phyloP scores from a whole-genome alignment of 35 echinoderm and acorn worm species.

The Stichopus chloronotus region DNA sequence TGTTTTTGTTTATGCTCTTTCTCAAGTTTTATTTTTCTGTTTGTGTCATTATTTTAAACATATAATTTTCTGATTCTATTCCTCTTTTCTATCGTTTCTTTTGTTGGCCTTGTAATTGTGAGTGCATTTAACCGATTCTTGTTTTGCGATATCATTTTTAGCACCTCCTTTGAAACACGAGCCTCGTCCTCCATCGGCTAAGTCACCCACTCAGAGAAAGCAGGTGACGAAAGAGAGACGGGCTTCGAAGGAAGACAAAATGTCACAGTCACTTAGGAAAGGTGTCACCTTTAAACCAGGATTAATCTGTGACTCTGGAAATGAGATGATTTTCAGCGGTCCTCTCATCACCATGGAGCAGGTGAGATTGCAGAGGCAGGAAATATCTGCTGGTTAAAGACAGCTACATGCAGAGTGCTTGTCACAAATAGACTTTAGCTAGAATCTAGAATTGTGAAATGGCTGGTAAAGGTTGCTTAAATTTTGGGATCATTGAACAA shows the following conservation, averaged over 20 bases:
- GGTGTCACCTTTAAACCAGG: constrained; percentile 93
- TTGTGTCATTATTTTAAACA: too few relatives aligned
- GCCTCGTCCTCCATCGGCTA: constrained; percentile 26
- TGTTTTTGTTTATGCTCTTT: too few relatives aligned
- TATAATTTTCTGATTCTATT: too few relatives aligned
- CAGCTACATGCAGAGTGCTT: too few relatives aligned
- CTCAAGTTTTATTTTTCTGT: too few relatives aligned
- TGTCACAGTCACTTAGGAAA: constrained; percentile 18
- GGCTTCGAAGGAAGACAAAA: not conserved
- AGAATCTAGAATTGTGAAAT: too few relatives aligned
- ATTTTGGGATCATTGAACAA: too few relatives aligned
- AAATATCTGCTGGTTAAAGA: not conserved
- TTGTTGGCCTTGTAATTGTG: too few relatives aligned
- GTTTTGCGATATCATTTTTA: not conserved
- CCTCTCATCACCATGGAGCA: constrained; percentile 82
- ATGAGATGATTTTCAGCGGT: constrained; percentile 55
- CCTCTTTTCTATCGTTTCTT: too few relatives aligned
- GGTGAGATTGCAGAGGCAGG: constrained; percentile 57
- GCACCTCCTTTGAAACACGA: not conserved
- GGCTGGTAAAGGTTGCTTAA: too few relatives aligned
- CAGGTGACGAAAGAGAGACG: not conserved
- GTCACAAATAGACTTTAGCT: too few relatives aligned
- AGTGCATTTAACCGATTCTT: not conserved
- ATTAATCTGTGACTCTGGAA: constrained; percentile 51
- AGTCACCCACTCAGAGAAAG: not conserved